These are phyloP conservation scores for Cranoglanis bouderius DNA, from an alignment of 2,113 vertebrate genomes.

Conservation along the genomic window DNA sequence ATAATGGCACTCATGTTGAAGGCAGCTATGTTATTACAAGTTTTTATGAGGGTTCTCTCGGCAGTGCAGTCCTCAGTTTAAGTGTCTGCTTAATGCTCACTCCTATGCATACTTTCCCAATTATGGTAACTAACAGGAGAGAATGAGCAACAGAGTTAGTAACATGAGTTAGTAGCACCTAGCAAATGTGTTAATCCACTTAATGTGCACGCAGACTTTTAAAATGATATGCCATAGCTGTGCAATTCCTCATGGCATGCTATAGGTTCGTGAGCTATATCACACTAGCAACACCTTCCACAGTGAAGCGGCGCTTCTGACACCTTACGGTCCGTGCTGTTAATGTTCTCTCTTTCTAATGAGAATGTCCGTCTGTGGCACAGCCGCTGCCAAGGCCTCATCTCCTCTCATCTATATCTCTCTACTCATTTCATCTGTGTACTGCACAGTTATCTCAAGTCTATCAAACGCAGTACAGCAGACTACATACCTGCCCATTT, in stretches of 20 bases:
- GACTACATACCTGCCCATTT: constrained; percentile 30
- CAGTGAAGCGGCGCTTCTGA: constrained; percentile 22
- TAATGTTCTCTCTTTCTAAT: constrained; percentile 44
- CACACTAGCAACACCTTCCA: constrained; percentile 32
- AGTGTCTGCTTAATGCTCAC: constrained; percentile 2
- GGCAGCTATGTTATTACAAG: constrained; percentile 14
- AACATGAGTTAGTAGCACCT: neutral
- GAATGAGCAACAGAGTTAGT: neutral
- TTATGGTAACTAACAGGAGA: constrained; percentile 24
- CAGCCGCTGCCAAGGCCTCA: constrained; percentile 47
- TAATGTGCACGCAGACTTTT: neutral
- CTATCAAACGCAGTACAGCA: neutral
- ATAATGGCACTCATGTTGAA: neutral
- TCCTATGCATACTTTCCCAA: constrained; percentile 29
- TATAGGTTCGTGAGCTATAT: constrained; percentile 21
- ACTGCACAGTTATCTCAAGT: constrained; percentile 9
- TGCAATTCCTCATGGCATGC: neutral
- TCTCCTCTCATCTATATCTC: constrained; percentile 18
- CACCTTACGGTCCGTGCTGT: constrained; percentile 38
- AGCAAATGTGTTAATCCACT: neutral
- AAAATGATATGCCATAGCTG: neutral
- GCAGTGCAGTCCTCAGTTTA: constrained; percentile 23
- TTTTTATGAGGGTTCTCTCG: neutral
- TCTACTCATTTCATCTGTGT: constrained; percentile 29
- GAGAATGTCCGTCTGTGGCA: constrained; percentile 38